Evolutionary conservation across 2,888 invertebrate species (phyloP), one percentile per base, ranked within the genome.

Genomic region (Drosophila sordidapex): DNA sequence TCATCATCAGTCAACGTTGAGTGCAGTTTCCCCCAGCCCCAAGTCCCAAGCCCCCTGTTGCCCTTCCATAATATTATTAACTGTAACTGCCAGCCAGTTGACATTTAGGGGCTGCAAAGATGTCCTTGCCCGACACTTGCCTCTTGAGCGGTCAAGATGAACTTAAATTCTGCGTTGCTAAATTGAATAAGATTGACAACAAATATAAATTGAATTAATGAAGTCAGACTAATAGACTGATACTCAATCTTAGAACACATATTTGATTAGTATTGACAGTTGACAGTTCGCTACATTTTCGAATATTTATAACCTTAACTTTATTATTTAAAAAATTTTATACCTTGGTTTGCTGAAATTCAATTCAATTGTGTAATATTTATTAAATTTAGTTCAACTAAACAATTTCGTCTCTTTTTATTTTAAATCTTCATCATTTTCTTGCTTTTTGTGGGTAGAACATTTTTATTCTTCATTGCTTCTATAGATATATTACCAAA

Each of bases 1-100:
- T 82, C 77, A 79, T 80, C 81, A 82, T 80, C 81, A 72, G 72
- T 82, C 80, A 81, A 64, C 71, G 73, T 56, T 74, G 74, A 68
- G 64, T 68, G 68, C 54, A 51, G 29, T n/a, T 53, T 13, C 31
- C 10, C 25, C n/a, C 27, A 11, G 31, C 27, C 31, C 27, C 49
- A 5, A 33, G 10, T 33, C 11, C 33, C 10, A 10, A 33, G 38
- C 18, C 58, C 46, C 29, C 53, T 40, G 15, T 40, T 40, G n/a
- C 21, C 3, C n/a, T 15, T 8, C 15, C 25, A 15, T 15, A 68
- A 79, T 66, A 74, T 70, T 68, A 74, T 79, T 62, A 79, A 76
- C 80, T 79, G 76, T 63, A 62, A 59, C 57, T 52, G 61, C 69
- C 69, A 38, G 70, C 31, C 65, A 61, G 67, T 73, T 76, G 70